Conservation (phyloP, 1,140 invertebrate genomes). For the Tetramorium simillimum region DNA sequence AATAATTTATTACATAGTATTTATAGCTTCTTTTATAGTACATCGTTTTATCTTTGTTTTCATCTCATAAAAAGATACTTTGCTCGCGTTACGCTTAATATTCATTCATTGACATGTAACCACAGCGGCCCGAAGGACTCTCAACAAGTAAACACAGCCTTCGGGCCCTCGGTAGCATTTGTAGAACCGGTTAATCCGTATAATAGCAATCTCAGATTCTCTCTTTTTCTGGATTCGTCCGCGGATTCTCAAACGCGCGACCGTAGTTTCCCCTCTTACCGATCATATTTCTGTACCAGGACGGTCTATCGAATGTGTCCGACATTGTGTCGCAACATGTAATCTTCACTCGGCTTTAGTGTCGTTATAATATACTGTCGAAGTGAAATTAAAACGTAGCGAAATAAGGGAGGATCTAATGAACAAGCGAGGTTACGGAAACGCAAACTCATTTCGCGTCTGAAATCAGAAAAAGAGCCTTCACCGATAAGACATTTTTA, state of each 20-base stretch:
- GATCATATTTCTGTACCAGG: constrained; percentile 58
- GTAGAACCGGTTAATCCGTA: constrained; percentile 60
- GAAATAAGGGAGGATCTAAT: constrained; percentile 46
- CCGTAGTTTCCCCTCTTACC: not conserved
- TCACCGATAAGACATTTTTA: constrained; percentile 1
- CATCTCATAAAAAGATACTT: constrained; percentile 83
- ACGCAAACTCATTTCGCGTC: constrained; percentile 10
- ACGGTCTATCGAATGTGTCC: constrained; percentile 65
- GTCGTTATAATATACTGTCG: constrained; percentile 3
- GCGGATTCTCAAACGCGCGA: constrained; percentile 31
- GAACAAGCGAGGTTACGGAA: constrained; percentile 55
- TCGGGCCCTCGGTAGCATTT: constrained; percentile 73
- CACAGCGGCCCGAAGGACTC: constrained; percentile 81
- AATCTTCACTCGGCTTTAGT: constrained; percentile 41
- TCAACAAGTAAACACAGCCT: constrained; percentile 85
- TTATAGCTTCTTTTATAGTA: constrained; percentile 82
- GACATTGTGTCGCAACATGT: constrained; percentile 47
- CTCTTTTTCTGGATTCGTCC: constrained; percentile 12
- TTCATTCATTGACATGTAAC: constrained; percentile 71
- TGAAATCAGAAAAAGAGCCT: constrained; percentile 51
- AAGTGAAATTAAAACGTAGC: constrained; percentile 46
- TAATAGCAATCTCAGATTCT: not conserved
- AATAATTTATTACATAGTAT: constrained; percentile 83
- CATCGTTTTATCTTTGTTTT: constrained; percentile 73
- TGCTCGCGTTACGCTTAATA: constrained; percentile 65